phyloP scores from a whole-genome alignment of 2,113 vertebrate genomes.

The Lasiurus borealis region DNA sequence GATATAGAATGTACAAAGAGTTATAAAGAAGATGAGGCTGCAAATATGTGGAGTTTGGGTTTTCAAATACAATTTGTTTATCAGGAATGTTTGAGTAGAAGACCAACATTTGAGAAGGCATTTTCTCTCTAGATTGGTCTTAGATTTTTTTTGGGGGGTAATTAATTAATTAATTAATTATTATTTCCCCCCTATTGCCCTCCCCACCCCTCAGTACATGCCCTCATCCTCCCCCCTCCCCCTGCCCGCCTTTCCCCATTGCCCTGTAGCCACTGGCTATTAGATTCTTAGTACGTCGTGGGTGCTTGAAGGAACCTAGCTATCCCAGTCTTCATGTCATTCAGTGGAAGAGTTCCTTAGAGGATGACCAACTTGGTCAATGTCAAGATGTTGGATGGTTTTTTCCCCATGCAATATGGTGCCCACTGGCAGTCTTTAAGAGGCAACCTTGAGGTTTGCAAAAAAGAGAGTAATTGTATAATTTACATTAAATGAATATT shows the following conservation, averaged over 20 bases:
- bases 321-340: background rate
- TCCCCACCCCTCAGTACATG: no score
- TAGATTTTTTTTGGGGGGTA: background rate
- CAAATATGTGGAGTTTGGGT: background rate
- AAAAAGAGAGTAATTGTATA: background rate
- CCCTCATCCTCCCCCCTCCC: no score
- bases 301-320: background rate
- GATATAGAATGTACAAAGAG: background rate
- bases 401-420: background rate
- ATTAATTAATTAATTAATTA: no score
- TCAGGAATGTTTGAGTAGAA: background rate
- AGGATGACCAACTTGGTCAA: background rate
- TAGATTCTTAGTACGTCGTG: background rate
- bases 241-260: no score
- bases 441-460: background rate
- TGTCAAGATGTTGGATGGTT: background rate
- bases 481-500: constrained; percentile 5
- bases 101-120: background rate
- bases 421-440: background rate
- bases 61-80: background rate
- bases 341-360: background rate
- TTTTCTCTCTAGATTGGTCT: background rate
- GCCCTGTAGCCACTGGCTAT: background rate
- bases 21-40: background rate
- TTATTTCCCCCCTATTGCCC: no score